A percentile compares a stretch with the other conserved stretches of the same genome.
These are phyloP conservation scores for Oreonectes daqikongensis DNA, from an alignment of 2,797 vertebrate genomes.

Conservation along the genomic window DNA sequence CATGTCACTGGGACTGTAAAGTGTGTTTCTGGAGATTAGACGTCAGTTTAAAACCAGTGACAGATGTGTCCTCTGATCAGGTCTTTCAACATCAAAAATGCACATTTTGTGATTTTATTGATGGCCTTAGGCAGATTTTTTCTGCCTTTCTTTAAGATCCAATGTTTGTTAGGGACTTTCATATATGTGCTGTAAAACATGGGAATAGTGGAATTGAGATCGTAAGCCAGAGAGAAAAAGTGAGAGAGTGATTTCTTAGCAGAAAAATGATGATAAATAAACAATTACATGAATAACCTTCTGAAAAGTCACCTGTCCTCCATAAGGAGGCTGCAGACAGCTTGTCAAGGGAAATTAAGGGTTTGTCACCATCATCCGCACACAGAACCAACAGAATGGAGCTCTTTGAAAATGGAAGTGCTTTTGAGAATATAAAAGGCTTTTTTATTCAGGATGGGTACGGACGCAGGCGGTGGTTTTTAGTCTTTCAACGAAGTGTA, in stretches of 20 bases:
- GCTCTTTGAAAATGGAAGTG: slow-evolving; percentile 87
- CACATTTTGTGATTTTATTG: slow-evolving; percentile 25
- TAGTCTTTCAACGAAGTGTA: slow-evolving; percentile 68
- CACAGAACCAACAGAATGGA: slow-evolving; percentile 85
- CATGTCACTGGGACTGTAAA: background rate
- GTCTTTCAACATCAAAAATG: slow-evolving; percentile 14
- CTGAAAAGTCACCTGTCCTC: slow-evolving; percentile 86
- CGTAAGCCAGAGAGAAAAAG: slow-evolving; percentile 13
- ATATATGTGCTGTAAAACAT: slow-evolving; percentile 16
- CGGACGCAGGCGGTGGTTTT: background rate
- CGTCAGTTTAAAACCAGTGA: slow-evolving; percentile 28
- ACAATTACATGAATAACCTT: slow-evolving; percentile 82
- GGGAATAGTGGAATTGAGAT: slow-evolving; percentile 53
- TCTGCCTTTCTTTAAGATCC: slow-evolving; percentile 40
- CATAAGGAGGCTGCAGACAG: slow-evolving; percentile 81
- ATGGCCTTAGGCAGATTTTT: slow-evolving; percentile 26
- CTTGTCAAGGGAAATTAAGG: slow-evolving; percentile 96
- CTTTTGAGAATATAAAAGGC: slow-evolving; percentile 80
- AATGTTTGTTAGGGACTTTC: slow-evolving; percentile 45
- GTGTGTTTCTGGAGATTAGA: slow-evolving; percentile 11
- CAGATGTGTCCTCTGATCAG: slow-evolving; percentile 34
- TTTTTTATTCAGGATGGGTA: background rate
- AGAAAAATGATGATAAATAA: slow-evolving; percentile 51
- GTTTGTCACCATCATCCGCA: slow-evolving; percentile 88
- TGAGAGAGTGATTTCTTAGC: slow-evolving; percentile 20